These are phyloP conservation scores for Escarpia spicata DNA, from an alignment of 2,888 invertebrate species.

Conservation along the genomic window DNA sequence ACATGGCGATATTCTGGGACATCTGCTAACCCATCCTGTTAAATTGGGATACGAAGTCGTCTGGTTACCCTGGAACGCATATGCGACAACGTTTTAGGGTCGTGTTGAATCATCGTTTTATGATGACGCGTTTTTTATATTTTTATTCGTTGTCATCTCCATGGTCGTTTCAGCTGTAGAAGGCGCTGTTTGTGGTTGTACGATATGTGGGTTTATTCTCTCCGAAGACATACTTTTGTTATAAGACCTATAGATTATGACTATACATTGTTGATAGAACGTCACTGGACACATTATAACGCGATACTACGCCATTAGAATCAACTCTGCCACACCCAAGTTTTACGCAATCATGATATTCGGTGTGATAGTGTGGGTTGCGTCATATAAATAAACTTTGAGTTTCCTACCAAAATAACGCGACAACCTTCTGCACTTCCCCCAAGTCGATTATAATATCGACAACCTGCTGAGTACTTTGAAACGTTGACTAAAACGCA, in stretches of 20 bases:
- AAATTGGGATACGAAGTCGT: too few species aligned
- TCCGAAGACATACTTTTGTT: too few species aligned
- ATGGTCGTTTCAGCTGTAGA: background rate
- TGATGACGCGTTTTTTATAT: background rate
- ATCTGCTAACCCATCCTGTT: too few species aligned
- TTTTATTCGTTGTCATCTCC: background rate
- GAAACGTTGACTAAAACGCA: background rate
- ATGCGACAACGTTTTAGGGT: background rate
- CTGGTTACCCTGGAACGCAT: background rate
- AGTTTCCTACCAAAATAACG: background rate
- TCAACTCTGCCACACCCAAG: too few species aligned
- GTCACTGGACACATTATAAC: too few species aligned
- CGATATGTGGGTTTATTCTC: background rate
- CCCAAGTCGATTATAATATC: background rate
- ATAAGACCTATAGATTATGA: too few species aligned
- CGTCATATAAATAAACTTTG: background rate
- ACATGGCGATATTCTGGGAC: too few species aligned
- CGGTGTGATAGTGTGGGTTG: too few species aligned
- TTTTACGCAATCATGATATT: too few species aligned
- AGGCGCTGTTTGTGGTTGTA: background rate
- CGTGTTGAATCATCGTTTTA: background rate
- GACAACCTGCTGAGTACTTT: background rate
- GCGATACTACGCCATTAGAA: too few species aligned
- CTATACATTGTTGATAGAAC: too few species aligned
- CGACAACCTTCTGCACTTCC: background rate